A percentile compares a stretch with the other conserved stretches of the same genome.
These are phyloP conservation scores for Oryctes rhinoceros DNA, from an alignment of 1,140 invertebrate genomes.

Conservation along the genomic window DNA sequence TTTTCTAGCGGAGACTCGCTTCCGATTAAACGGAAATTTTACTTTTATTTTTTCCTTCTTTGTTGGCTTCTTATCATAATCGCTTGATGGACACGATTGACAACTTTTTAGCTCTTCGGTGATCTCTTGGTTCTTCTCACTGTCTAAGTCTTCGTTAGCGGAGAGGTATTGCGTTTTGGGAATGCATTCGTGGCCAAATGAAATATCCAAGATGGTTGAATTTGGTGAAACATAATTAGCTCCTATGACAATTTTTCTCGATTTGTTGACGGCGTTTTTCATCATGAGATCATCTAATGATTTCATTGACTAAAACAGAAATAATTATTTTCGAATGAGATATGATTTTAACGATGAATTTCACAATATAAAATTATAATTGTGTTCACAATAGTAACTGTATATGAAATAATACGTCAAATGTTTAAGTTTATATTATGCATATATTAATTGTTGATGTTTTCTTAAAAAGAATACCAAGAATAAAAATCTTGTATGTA, in stretches of 20 bases:
- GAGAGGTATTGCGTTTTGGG: background rate
- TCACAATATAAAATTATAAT: background rate
- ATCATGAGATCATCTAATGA: background rate
- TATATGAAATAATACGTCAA: background rate
- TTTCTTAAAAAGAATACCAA: too few relatives aligned
- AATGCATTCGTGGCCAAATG: background rate
- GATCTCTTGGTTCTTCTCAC: background rate
- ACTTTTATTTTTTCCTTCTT: background rate
- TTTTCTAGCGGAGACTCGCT: background rate
- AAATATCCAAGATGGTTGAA: background rate
- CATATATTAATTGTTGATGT: too few relatives aligned
- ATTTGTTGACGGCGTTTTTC: background rate
- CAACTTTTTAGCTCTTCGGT: background rate
- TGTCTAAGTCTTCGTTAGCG: background rate
- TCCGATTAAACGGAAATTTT: constrained; percentile 4
- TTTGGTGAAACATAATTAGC: background rate
- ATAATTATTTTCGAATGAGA: background rate
- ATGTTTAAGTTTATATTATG: too few relatives aligned
- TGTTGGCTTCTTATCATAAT: background rate
- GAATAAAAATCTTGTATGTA: too few relatives aligned
- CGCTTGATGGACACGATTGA: background rate
- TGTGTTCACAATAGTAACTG: background rate
- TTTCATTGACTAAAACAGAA: constrained; percentile 1
- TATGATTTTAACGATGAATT: background rate
- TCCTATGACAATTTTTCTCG: background rate